Evolutionary conservation across 2,113 vertebrate genomes (phyloP), one percentile per base, ranked within the genome.

Genomic region (Miniopterus natalensis): DNA sequence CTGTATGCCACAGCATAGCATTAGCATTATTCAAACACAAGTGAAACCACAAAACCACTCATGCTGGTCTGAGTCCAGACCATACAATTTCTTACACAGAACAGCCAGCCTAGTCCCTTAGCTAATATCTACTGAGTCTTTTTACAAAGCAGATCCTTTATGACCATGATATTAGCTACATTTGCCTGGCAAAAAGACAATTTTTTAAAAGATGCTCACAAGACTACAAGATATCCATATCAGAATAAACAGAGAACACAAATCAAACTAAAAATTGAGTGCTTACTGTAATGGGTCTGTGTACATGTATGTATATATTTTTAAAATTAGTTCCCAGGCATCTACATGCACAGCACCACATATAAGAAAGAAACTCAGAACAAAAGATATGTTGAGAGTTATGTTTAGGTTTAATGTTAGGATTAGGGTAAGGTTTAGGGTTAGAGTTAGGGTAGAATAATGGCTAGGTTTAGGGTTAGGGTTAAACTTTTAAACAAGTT

Each of bases 11-110:
- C 1, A 75, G 70, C 42, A 71, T 6, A 87, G 29, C 61, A 89
- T 45, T 45, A 87, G 65, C 57, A 95, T 53, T 93, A 93, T 87
- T 75, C n/a, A 95, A 95, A 75, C 31, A 70, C 53, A 61, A 88
- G 25, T 55, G 47, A 96, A 96, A 96, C 88, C 83, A 79, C 84
- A 77, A 92, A 93, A 85, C 92, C 80, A 95, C 40, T 53, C 75
- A 92, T 55, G 45, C 75, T 89, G 74, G 42, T 74, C 53, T 36
- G 74, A 88, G 75, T 59, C 84, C n/a, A 95, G 51, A 74, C 45
- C 45, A 66, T 15, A 74, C 0, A 61, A 20, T 49, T n/a, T 94
- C 73, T 68, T 88, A 36, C 53, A 84, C 0, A 85, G 23, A 96
- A 71, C 3, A 91, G 71, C 68, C 27, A 83, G 71, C 53, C 40